A percentile compares a stretch with the other conserved stretches of the same genome.
Evolutionary conservation across 64 coral and sea anemone species (phyloP).

Genomic region (Porites australiensis): DNA sequence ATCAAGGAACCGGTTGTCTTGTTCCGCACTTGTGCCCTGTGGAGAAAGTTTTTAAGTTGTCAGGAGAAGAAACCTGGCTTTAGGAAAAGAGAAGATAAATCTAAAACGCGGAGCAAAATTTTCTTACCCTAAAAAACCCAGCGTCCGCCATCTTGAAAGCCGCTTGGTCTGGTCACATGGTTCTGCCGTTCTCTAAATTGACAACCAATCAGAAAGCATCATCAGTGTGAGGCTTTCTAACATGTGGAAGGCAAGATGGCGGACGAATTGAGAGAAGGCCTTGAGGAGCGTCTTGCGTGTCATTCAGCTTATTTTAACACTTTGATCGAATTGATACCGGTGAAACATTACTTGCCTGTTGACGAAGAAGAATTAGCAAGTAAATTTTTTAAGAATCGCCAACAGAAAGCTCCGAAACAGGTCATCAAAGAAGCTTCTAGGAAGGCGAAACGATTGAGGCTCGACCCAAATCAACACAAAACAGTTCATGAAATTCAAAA

Average conservation of each 20-base stretch:
- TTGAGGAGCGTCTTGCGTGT: constrained; percentile 73
- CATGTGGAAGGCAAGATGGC: constrained; percentile 93
- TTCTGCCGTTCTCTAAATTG: neutral
- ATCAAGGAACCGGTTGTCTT: constrained; percentile 97
- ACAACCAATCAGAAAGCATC: constrained; percentile 1
- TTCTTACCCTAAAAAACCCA: constrained; percentile 95
- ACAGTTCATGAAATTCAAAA: constrained; percentile 76
- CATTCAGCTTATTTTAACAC: constrained; percentile 97
- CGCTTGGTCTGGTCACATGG: constrained; percentile 53
- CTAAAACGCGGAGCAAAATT: neutral
- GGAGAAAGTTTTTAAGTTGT: neutral
- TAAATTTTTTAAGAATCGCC: constrained; percentile 94
- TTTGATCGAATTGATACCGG: constrained; percentile 84
- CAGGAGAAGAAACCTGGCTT: neutral
- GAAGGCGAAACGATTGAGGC: constrained; percentile 85
- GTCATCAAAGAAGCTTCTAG: constrained; percentile 85
- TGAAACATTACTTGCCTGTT: constrained; percentile 85
- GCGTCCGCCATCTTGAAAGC: constrained; percentile 92
- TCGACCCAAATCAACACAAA: constrained; percentile 91
- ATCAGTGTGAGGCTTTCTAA: constrained; percentile 45
- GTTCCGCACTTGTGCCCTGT: constrained; percentile 97
- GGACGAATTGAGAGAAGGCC: constrained; percentile 59
- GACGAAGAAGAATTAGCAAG: constrained; percentile 75
- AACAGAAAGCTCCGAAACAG: constrained; percentile 90
- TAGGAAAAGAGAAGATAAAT: neutral